Percentiles rank a stretch among this genome's conserved stretches.
These are phyloP conservation scores for Typhlomys cinereus DNA, from an alignment of 2,113 vertebrate genomes.

Conservation along the genomic window DNA sequence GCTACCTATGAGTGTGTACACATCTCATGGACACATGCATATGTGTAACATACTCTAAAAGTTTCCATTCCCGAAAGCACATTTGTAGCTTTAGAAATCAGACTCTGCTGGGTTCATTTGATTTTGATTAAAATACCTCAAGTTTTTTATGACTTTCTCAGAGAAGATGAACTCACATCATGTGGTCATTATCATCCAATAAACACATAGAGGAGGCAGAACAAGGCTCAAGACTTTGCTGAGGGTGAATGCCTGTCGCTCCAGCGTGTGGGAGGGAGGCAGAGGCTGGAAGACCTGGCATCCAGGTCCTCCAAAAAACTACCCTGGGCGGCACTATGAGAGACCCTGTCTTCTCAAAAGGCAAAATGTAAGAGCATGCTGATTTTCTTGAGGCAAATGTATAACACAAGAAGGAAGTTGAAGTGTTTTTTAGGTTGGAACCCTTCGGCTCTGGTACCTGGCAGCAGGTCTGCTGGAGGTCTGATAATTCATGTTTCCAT, in stretches of 20 bases:
- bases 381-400: background rate
- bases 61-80: background rate
- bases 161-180: background rate
- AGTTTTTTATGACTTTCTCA: background rate
- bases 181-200: background rate
- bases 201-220: fast-evolving
- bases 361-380: fast-evolving
- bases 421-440: background rate
- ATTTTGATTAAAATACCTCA: background rate
- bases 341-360: background rate
- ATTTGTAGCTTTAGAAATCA: background rate
- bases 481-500: too few species aligned
- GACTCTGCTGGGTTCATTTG: background rate
- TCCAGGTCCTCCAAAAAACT: background rate
- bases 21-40: background rate
- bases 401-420: background rate
- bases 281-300: too few species aligned
- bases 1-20: fast-evolving
- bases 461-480: background rate
- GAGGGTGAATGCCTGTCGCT: background rate
- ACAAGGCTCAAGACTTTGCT: background rate
- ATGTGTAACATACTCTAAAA: background rate
- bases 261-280: background rate
- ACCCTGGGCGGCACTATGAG: background rate
- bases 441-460: fast-evolving